Base-by-base conservation (phyloP, 2,113 vertebrate species). In the Girardinichthys multiradiatus region DNA sequence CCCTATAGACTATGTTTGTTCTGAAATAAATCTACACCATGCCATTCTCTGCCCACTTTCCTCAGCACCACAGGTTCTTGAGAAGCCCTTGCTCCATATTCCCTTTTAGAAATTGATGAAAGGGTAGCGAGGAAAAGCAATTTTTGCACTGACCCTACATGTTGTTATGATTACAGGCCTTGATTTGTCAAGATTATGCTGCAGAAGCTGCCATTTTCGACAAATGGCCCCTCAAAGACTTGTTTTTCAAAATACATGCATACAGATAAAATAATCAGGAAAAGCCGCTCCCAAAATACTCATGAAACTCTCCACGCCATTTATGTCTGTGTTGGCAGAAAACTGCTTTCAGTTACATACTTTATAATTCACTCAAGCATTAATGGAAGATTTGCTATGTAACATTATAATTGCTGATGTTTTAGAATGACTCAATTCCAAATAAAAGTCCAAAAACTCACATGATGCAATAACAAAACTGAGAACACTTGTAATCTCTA, bases 111-210 rank as follows among this genome's bases (percentile, higher is more conserved):
- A 28, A 64, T 57, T 67, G 65, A 76, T 54, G 59, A 73, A 28
- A 48, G 12, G n/a, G 9, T 42, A n/a, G 1, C 31, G 37, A 73
- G 30, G 33, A 67, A 64, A 75, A 57, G 35, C 11, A 33, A 45
- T 45, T 78, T 35, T 69, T 30, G 51, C 12, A 48, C 24, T 27
- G 28, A 33, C 35, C 8, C 31, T 39, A 71, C 45, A 1, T 12
- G 28, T 14, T 10, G 31, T 31, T 4, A 33, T 72, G 67, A 77
- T 82, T 75, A 62, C 35, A 57, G 39, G 31, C 30, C 54, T 58
- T 64, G 28, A 75, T 81, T 79, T 81, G 33, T 66, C 0, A 64
- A 29, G 31, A 76, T 51, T 82, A 26, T 17, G 66, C 9, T 13
- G 5, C 21, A 82, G 63, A 27, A 69, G 57, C 19, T 67, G 14